Conservation (phyloP, 2,113 vertebrate species). For the Channa argus region DNA sequence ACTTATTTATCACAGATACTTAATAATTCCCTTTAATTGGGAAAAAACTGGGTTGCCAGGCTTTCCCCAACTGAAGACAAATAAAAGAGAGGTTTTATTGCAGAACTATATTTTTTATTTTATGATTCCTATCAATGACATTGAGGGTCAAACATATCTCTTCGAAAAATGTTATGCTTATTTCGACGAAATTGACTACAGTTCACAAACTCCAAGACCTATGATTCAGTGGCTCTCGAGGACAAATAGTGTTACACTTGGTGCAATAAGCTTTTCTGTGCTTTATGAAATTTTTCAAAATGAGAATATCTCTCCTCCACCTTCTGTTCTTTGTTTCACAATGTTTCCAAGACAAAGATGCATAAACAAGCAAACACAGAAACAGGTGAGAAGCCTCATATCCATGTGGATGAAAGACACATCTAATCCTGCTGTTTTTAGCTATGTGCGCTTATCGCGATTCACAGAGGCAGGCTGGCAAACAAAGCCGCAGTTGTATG, state of each 20-base stretch:
- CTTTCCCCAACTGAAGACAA: not conserved
- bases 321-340: conserved; percentile 43
- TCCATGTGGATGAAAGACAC: conserved; percentile 36
- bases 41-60: not conserved
- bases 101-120: not conserved
- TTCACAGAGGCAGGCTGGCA: conserved; percentile 59
- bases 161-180: not conserved
- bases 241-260: conserved; percentile 12
- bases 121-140: conserved; percentile 5
- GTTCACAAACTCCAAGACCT: conserved; percentile 10
- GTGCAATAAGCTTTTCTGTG: conserved; percentile 17
- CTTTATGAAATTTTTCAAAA: conserved; percentile 39
- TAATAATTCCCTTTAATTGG: conserved; percentile 37
- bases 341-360: conserved; percentile 46
- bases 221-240: conserved; percentile 9
- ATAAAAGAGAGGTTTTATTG: not conserved
- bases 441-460: conserved; percentile 62
- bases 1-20: conserved; percentile 45
- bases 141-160: conserved; percentile 11
- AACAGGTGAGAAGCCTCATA: conserved; percentile 47
- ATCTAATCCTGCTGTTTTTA: conserved; percentile 69
- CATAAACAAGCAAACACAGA: conserved; percentile 38
- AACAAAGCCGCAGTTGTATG: conserved; percentile 60
- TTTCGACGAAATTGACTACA: conserved; percentile 11
- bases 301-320: conserved; percentile 14